Evolutionary conservation across 2,113 vertebrate genomes (phyloP), one percentile per base, ranked within the genome.

Genomic region (Chloropsis hardwickii): DNA sequence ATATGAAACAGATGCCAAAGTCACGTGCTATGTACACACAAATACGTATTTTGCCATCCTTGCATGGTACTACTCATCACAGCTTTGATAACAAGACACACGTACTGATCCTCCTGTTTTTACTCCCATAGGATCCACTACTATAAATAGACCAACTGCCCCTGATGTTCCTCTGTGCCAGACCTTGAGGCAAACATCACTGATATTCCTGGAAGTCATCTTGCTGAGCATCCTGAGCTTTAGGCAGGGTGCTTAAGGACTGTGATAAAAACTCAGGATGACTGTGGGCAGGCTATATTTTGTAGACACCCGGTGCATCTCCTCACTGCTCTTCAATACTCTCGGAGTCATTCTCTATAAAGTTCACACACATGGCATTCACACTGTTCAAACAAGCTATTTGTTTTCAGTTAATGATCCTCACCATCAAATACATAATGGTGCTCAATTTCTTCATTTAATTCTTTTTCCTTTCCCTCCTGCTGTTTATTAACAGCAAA

Each of bases 381-480:
- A 86, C 0, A 11, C 37, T 88, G 79, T 67, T 81, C 58, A 95
- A 97, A 91, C 29, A 86, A 69, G 82, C 64, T 78, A 70, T 93
- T 87, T 74, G 58, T 81, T 96, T 95, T 95, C 80, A 84, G 64
- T 61, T 85, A 93, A 86, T 77, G 80, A 48, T 84, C 14, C 22
- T 72, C 77, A 88, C n/a, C 35, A 81, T 78, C 80, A 94, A 90
- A 86, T 18, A 45, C 23, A 37, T 21, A 71, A 83, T 10, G 7
- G 35, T 70, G 53, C 21, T 79, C 50, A 48, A 67, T 89, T 95
- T 91, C 79, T 35, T 76, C 44, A 2, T 81, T 74, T 62, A 62
- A 77, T 65, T 83, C 28, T 70, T 81, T 76, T 82, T 60, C 58
- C 25, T 48, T 77, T 51, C 24, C 6, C 33, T 87, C 40, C 76